A percentile compares a stretch with the other conserved stretches of the same genome.
phyloP scores from a whole-genome alignment of 2,113 vertebrate genomes.

The Ciconia maguari region DNA sequence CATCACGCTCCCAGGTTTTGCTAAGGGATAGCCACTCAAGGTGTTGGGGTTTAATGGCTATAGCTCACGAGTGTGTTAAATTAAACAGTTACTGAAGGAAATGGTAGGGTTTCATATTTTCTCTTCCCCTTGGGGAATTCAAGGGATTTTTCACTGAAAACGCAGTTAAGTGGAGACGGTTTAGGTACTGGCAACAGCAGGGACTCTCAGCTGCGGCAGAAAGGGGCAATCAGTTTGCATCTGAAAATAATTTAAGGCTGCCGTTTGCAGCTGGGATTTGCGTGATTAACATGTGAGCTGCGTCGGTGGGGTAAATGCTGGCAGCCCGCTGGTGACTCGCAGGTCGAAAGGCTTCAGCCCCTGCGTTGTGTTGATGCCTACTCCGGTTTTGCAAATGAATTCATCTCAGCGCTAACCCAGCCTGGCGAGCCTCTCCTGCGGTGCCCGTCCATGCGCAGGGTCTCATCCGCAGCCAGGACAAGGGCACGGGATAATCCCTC shows the following conservation, averaged over 20 bases:
- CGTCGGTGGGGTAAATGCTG: not conserved
- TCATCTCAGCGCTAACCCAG: fast-evolving
- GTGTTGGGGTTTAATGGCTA: not conserved
- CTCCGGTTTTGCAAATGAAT: not conserved
- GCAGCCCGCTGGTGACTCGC: not conserved
- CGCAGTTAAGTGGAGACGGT: not conserved
- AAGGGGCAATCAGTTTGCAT: not conserved
- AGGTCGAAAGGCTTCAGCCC: not conserved
- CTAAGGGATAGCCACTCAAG: not conserved
- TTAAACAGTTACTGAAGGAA: conserved; percentile 1
- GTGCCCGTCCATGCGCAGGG: fast-evolving
- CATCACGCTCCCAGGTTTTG: not conserved
- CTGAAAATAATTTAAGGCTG: not conserved
- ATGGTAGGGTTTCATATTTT: not conserved
- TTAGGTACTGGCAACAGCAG: not conserved
- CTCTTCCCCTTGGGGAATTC: not conserved
- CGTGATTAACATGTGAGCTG: not conserved
- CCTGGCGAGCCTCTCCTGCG: not conserved
- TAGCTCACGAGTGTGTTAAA: not conserved
- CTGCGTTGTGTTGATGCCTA: fast-evolving
- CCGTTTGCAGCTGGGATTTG: not conserved
- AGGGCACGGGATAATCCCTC: not conserved
- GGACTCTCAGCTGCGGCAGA: not conserved
- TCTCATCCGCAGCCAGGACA: not conserved
- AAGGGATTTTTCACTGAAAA: not conserved